Evolutionary conservation across 2,113 vertebrate genomes (phyloP), one percentile per base, ranked within the genome.

Genomic region (Entosphenus tridentatus): DNA sequence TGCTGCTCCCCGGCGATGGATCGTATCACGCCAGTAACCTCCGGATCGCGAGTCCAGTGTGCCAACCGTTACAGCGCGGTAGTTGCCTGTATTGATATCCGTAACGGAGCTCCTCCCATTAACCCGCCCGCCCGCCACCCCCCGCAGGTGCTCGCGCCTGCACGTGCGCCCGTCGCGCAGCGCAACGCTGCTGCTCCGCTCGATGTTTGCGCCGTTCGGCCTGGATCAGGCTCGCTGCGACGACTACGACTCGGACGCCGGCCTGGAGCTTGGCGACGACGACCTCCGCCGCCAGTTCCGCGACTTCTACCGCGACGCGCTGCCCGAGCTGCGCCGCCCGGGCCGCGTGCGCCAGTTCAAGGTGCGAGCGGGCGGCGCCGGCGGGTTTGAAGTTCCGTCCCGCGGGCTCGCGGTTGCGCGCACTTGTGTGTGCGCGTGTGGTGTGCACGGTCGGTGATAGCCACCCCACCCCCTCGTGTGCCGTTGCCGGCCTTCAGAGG

Each of bases 331-430:
- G 73, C 88, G 77, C 77, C 87, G 79, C 0, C 79, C 87, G 11
- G 93, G 93, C 57, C 93, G 82, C 71, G 89, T 98, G 73, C 74
- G 95, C 71, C 92, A 96, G 7, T 98, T 98, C 78, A 98, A 98
- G 89, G 93, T 96, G 77, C 3, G 21, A 39, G 21, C 39, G 39
- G 39, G 39, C 39, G 39, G 39, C 39, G 39, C 39, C 39, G 39
- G 39, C 6, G 39, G 39, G 39, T 39, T 39, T 39, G 6, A 39
- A 39, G 39, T 39, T 39, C 39, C 39, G 39, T 39, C 5, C 39
- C 39, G 6, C 39, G 39, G 39, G 39, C 39, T 39, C 39, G 39
- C 39, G 39, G 39, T 39, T 39, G 39, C 18, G 18, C 18, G 18
- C 18, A 21, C 18, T 21, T 21, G 18, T 1, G 7, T 62, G 58